Evolutionary conservation across 2,888 invertebrate species (phyloP).

Genomic region (Deilephila porcellus): DNA sequence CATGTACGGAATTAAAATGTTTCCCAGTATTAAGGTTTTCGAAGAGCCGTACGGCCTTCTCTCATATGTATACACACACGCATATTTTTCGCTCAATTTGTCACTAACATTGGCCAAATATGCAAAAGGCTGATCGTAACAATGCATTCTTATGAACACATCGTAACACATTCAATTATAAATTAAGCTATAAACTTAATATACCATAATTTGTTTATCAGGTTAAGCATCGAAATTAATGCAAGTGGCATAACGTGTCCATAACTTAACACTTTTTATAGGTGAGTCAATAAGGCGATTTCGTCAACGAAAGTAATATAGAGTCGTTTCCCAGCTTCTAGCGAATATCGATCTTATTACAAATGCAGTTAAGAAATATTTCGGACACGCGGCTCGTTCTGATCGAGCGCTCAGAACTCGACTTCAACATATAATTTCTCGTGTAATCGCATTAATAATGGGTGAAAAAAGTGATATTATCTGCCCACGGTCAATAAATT

Average conservation of each 20-base stretch:
- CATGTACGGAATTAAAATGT: constrained; percentile 62
- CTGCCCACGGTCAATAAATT: constrained; percentile 85
- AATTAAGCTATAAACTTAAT: constrained; percentile 85
- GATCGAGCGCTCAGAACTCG: constrained; percentile 69
- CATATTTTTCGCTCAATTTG: constrained; percentile 66
- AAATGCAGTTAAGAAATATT: constrained; percentile 47
- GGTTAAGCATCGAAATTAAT: constrained; percentile 84
- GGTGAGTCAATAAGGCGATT: constrained; percentile 81
- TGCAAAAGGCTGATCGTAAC: constrained; percentile 71
- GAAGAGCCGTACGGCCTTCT: background rate
- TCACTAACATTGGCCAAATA: constrained; percentile 66
- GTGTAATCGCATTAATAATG: constrained; percentile 85
- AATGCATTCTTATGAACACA: constrained; percentile 77
- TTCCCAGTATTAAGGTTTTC: constrained; percentile 54
- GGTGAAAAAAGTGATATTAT: constrained; percentile 84
- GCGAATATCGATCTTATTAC: constrained; percentile 52
- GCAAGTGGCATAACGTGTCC: constrained; percentile 83
- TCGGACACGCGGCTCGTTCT: constrained; percentile 43
- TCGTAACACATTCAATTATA: constrained; percentile 82
- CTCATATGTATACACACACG: constrained; percentile 26
- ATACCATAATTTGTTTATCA: constrained; percentile 84
- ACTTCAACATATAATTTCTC: constrained; percentile 83
- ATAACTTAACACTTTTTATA: constrained; percentile 84
- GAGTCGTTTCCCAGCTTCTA: constrained; percentile 46
- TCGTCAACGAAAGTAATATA: constrained; percentile 77